Evolutionary conservation across 2,113 vertebrate species (phyloP), one percentile per base, ranked within the genome.

Genomic region (Ctenodactylus gundi): DNA sequence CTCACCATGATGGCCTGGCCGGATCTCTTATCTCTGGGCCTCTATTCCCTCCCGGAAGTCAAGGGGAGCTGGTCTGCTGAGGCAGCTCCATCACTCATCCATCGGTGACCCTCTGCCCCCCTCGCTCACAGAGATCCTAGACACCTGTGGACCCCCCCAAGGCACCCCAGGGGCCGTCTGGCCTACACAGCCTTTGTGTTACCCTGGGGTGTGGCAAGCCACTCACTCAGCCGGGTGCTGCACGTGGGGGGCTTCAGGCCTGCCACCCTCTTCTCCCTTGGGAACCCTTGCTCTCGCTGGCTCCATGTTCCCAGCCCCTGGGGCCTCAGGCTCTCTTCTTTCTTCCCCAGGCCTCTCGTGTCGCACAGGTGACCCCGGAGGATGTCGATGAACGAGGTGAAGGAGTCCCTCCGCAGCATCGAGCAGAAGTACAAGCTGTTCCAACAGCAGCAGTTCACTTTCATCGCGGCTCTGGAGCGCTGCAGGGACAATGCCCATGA

Each of bases 401-500:
- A 98, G 73, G 97, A 98, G 20, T 81, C 78, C 13, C 97, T 99
- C 0, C 94, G 95, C 4, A 49, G 13, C 64, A 87, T 97, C 4
- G 97, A 99, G 57, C 97, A 98, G 91, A 98, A 95, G 29, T 98
- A 97, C 94, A 98, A 95, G 85, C 94, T 98, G 68, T 98, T 99
- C 93, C 97, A 96, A 83, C 99, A 99, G 95, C 99, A 99, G 91
- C 99, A 99, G 94, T 98, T 99, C n/a, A 98, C 98, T 0, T 99
- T 99, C 57, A 97, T 98, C 0, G 82, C 85, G 0, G 99, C 98
- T 0, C 97, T 99, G 92, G 98, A 98, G 12, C 98, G 85, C 78
- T 98, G 97, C 51, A 96, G 98, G 11, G 98, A 98, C 58, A 97
- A 98, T 0, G 98, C 99, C 0, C 98, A 97, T 0, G 98, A 99